Evolutionary conservation across 2,888 invertebrate species (phyloP).

Genomic region (Chloroclystis v-ata): DNA sequence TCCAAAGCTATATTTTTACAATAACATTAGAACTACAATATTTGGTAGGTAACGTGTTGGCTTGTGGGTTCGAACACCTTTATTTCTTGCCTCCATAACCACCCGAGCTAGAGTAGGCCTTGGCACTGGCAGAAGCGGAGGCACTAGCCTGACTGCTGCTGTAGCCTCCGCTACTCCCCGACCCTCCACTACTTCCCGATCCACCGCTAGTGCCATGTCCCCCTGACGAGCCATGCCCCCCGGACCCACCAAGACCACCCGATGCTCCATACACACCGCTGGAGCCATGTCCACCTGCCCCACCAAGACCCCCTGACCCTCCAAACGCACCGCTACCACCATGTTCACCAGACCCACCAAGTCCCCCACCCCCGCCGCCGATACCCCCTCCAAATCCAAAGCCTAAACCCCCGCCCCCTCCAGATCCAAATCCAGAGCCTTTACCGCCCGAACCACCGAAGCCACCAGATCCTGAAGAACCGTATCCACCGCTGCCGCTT

Average conservation of each 20-base stretch:
- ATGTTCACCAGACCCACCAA: slow-evolving; percentile 19
- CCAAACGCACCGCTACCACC: slow-evolving; percentile 20
- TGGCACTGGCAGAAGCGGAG: slow-evolving; percentile 48
- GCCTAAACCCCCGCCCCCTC: slow-evolving; percentile 31
- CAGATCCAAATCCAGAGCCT: slow-evolving; percentile 20
- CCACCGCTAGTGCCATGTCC: slow-evolving; percentile 3
- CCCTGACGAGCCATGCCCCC: slow-evolving; percentile 29
- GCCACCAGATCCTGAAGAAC: slow-evolving; percentile 3
- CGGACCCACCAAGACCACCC: slow-evolving; percentile 30
- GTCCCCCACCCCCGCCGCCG: slow-evolving; percentile 29
- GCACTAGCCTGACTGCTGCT: slow-evolving; percentile 28
- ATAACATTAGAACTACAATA: too few relatives aligned
- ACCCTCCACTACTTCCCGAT: neutral
- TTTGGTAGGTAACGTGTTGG: too few relatives aligned
- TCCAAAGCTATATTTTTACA: too few relatives aligned
- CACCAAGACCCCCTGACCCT: slow-evolving; percentile 19
- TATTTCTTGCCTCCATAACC: slow-evolving; percentile 44
- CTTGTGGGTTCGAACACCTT: too few relatives aligned
- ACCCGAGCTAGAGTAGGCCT: slow-evolving; percentile 50
- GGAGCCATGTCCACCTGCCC: neutral
- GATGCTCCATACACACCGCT: slow-evolving; percentile 33
- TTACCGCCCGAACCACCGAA: slow-evolving; percentile 3
- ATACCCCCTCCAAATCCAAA: slow-evolving; percentile 37
- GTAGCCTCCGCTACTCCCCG: neutral
- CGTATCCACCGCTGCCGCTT: slow-evolving; percentile 20